These are phyloP conservation scores for Nannoperca obscura DNA, from an alignment of 2,797 vertebrate genomes.

Conservation along the genomic window DNA sequence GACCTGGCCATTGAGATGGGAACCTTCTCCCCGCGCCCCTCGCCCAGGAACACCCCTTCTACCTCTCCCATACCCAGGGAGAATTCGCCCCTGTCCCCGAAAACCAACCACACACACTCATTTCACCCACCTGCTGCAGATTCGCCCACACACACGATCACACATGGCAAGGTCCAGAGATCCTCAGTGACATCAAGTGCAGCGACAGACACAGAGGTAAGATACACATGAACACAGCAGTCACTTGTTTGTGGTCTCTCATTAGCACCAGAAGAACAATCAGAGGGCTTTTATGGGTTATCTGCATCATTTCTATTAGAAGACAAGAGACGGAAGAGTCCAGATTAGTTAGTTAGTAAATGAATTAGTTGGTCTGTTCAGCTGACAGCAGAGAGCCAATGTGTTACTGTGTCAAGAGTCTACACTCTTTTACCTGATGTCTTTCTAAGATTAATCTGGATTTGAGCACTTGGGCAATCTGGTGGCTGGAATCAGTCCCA, in stretches of 20 bases:
- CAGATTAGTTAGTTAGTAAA: not conserved
- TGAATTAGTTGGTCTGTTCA: not conserved
- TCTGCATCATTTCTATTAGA: not conserved
- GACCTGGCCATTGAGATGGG: conserved; percentile 86
- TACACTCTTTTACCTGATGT: conserved; percentile 9
- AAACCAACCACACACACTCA: conserved; percentile 55
- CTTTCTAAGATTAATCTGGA: conserved; percentile 44
- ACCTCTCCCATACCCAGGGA: conserved; percentile 68
- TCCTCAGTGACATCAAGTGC: conserved; percentile 63
- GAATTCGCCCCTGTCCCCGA: conserved; percentile 75
- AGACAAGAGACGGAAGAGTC: not conserved
- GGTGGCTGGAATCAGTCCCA: conserved; percentile 16
- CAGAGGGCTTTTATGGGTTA: not conserved
- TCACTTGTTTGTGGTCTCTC: not conserved
- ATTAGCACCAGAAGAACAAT: not conserved
- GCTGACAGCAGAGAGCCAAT: conserved; percentile 5
- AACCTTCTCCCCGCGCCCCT: conserved; percentile 77
- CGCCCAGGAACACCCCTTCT: conserved; percentile 64
- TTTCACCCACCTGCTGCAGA: conserved; percentile 24
- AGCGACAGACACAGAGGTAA: conserved; percentile 72
- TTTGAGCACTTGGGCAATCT: conserved; percentile 20
- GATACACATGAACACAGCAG: not conserved
- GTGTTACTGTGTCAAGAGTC: conserved; percentile 25
- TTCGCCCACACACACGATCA: conserved; percentile 17
- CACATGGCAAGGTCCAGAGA: conserved; percentile 35